Base-by-base conservation (phyloP, 2,113 vertebrate species). In the Progne subis region DNA sequence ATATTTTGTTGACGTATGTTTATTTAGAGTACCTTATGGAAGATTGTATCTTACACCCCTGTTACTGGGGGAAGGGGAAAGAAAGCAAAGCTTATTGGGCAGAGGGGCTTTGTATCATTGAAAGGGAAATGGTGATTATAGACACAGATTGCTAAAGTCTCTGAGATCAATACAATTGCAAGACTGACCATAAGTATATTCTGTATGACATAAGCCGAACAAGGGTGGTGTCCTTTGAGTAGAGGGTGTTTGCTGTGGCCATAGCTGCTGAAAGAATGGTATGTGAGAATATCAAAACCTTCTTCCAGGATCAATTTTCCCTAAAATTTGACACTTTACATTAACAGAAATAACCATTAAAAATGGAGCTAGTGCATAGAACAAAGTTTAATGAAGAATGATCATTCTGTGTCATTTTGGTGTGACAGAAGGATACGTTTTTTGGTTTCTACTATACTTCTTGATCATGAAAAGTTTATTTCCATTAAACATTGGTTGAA, bases 51-150 rank as follows among this genome's bases (percentile, higher is more conserved):
- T 72, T 61, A 23, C n/a, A 65, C 46, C n/a, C 16, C 2, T 34
- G 2, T 57, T 65, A 39, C 6, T 2, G 2, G 18, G 18, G 11
- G 9, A 8, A 3, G 11, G 18, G 55, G 4, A 21, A 53, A 44
- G 6, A 39, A 41, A 20, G 39, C 20, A 77, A 86, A 92, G n/a
- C 19, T 75, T 23, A 9, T 7, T 70, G 56, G 4, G 29, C 28
- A 50, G 43, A 77, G 43, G 37, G 37, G 19, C 6, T 85, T 72
- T 53, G 15, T 71, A 2, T 47, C 3, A 43, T 43, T 49, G 34
- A 80, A 88, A 43, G 57, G 57, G 25, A 86, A 52, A 41, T n/a
- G 21, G 7, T 37, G 43, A n/a, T 75, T 39, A 44, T 39, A 70
- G 34, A 29, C 18, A 34, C 7, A 43, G 26, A 18, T 52, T 56